Base-by-base conservation (phyloP, 1,140 invertebrate species). In the Eupristina koningsbergeri region DNA sequence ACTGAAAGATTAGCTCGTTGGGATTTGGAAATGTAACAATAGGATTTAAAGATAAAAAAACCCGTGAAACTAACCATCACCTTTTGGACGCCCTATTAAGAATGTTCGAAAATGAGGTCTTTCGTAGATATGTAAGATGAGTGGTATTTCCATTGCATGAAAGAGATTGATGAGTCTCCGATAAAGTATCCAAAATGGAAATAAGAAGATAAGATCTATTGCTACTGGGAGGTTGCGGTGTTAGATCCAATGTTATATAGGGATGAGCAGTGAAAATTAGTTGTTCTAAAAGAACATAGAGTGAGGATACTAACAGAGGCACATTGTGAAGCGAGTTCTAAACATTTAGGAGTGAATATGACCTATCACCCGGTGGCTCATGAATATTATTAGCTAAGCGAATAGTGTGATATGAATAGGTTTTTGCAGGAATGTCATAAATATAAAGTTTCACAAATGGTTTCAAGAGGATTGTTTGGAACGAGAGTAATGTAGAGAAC, bases 321-420 rank as follows among this genome's bases (percentile, higher is more conserved):
- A 8, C 84, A 85, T 34, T 13, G 58, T 64, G 1, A 26, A 0
- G 64, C 80, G 29, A 45, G 41, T 3, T n/a, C 79, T 6, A 75
- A 64, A 1, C 79, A 84, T 36, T 5, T 78, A 34, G 80, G 80
- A 22, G 53, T 80, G 0, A 80, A 85, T 7, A 81, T 79, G 19
- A 82, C 84, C 0, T 85, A 85, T 26, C 64, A 76, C 26, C 2
- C 75, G 17, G 1, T 85, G 0, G 76, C 75, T 0, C 13, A 41
- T 1, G 41, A 85, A 6, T 85, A 71, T 34, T 85, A 79, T 41
- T 85, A 67, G 75, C 31, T 45, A 3, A 76, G 84, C 11, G 8
- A 75, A 22, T 63, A 80, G 13, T 31, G 71, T 41, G 31, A 78
- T 22, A 17, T 63, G 31, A 8, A 19, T 63, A 5, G 15, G n/a